Conservation (phyloP, 1,140 invertebrate genomes). For the Brachionus rotundiformis region DNA sequence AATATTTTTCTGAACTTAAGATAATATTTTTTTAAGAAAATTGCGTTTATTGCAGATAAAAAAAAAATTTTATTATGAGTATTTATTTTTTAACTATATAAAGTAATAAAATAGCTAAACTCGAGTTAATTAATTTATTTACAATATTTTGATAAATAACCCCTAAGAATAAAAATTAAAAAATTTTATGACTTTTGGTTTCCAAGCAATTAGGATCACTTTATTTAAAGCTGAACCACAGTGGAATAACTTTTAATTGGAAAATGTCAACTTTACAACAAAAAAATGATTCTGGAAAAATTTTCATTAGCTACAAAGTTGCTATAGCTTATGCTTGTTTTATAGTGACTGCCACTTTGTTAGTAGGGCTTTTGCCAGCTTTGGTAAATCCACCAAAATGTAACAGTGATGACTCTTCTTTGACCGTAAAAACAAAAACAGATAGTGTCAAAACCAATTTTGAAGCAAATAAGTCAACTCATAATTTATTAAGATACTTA, state of each 20-base stretch:
- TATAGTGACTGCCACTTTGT: not conserved
- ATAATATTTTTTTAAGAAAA: too few species aligned
- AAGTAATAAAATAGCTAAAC: not conserved
- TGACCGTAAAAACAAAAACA: not conserved
- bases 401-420: not conserved
- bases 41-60: too few species aligned
- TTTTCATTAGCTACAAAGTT: not conserved
- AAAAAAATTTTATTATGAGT: too few species aligned
- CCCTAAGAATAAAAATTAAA: not conserved
- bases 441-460: not conserved
- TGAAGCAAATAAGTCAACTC: not conserved
- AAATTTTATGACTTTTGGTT: constrained; percentile 16
- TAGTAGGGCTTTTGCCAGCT: not conserved
- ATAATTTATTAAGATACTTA: not conserved
- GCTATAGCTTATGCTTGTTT: not conserved
- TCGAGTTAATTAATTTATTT: not conserved
- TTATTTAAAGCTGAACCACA: not conserved
- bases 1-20: too few species aligned
- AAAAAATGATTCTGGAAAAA: not conserved
- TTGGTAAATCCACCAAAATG: not conserved
- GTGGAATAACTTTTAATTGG: not conserved
- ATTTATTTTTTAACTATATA: not conserved
- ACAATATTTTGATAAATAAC: not conserved
- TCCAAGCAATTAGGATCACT: not conserved
- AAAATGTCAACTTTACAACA: not conserved